A percentile compares a stretch with the other conserved stretches of the same genome.
phyloP scores from a whole-genome alignment of 2,113 vertebrate species.

The Alosa alosa region DNA sequence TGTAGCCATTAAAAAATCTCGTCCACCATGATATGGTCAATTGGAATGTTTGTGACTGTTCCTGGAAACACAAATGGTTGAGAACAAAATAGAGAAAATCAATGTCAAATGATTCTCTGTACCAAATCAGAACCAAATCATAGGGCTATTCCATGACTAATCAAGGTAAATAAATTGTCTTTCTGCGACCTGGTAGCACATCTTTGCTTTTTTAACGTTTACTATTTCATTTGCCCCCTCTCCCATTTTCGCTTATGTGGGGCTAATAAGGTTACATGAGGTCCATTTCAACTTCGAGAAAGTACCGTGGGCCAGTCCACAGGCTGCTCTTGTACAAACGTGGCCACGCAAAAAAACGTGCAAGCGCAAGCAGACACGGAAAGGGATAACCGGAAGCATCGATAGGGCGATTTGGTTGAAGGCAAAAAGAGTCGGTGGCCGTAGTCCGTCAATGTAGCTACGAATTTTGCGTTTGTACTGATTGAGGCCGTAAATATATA shows the following conservation, averaged over 20 bases:
- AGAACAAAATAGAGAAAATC: neutral
- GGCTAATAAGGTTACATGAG: neutral
- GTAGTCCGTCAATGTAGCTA: constrained; percentile 50
- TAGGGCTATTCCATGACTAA: neutral
- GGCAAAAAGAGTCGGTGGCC: constrained; percentile 67
- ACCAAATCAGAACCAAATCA: neutral
- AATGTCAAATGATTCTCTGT: neutral
- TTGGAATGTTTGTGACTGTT: neutral
- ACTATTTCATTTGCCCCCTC: too few species aligned
- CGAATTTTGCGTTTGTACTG: constrained; percentile 39
- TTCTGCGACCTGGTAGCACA: neutral
- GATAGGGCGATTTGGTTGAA: constrained; percentile 54
- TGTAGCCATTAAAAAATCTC: too few species aligned
- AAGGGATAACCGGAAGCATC: constrained; percentile 73
- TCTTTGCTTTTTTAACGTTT: neutral
- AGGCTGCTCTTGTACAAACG: constrained; percentile 15
- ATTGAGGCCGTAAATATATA: constrained; percentile 30
- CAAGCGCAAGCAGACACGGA: constrained; percentile 63
- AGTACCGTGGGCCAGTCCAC: neutral
- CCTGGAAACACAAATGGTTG: neutral
- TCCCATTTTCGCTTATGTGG: neutral
- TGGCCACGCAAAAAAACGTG: constrained; percentile 64
- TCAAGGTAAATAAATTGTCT: neutral
- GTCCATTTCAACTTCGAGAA: constrained; percentile 8
- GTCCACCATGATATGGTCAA: neutral